These are phyloP conservation scores for Lerista edwardsae DNA, from an alignment of 2,797 vertebrate species.

Conservation along the genomic window DNA sequence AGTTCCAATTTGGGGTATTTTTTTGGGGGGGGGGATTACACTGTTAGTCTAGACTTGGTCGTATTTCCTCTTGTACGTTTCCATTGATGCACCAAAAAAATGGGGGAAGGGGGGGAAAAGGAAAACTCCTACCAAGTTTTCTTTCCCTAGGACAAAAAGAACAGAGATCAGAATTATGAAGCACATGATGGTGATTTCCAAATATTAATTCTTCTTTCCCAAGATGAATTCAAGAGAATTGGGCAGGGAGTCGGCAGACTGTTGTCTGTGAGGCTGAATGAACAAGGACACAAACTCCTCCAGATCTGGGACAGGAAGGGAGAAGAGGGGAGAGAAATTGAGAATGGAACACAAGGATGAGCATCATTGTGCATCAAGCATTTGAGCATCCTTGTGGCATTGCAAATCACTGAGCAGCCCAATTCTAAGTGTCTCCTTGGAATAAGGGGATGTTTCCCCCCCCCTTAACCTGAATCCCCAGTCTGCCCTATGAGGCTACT, in stretches of 20 bases:
- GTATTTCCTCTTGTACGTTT: constrained; percentile 27
- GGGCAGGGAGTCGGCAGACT: not conserved
- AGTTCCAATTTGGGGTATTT: constrained; percentile 59
- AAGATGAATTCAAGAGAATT: not conserved
- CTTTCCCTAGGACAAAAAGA: constrained; percentile 18
- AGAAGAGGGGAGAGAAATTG: not conserved
- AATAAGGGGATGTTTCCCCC: no score
- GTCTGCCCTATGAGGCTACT: no score
- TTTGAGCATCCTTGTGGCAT: no score
- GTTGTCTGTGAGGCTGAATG: not conserved
- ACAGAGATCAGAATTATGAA: not conserved
- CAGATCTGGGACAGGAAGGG: not conserved
- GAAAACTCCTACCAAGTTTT: not conserved
- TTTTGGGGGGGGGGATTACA: not conserved
- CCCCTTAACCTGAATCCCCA: no score
- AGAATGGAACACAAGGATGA: no score
- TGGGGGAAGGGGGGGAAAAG: no score
- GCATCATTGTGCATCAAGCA: no score
- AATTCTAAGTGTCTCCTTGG: no score
- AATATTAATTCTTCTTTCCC: not conserved
- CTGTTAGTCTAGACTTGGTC: constrained; percentile 26
- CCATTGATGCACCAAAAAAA: not conserved
- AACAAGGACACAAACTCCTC: not conserved
- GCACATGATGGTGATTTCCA: not conserved
- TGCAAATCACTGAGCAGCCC: no score